A percentile compares a stretch with the other conserved stretches of the same genome.
phyloP scores from a whole-genome alignment of 1,140 invertebrate genomes.

The Ostrea edulis region DNA sequence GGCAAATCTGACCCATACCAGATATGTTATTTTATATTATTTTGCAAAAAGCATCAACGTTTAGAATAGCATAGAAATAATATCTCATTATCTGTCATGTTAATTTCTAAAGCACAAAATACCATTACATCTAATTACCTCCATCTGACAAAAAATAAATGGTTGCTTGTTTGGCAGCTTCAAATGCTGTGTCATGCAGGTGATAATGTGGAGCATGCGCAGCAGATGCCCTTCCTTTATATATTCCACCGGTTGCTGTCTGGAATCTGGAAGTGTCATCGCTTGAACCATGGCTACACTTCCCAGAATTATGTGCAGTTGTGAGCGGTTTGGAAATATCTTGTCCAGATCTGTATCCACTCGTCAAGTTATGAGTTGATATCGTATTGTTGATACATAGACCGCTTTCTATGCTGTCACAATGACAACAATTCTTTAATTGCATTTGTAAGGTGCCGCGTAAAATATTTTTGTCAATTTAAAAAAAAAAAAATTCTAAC shows the following conservation, averaged over 20 bases:
- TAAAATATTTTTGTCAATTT: no score
- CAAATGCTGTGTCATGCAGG: neutral
- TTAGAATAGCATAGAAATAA: no score
- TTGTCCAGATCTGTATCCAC: slow-evolving; percentile 22
- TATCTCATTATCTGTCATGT: no score
- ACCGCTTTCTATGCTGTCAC: neutral
- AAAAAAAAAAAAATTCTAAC: no score
- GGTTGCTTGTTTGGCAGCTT: neutral
- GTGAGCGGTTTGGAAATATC: neutral
- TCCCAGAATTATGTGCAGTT: neutral
- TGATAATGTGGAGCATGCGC: slow-evolving; percentile 22
- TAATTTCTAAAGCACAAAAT: no score
- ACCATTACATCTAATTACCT: neutral
- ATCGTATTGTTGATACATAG: slow-evolving; percentile 18
- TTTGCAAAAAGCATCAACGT: no score
- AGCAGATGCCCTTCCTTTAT: neutral
- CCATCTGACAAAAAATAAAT: neutral
- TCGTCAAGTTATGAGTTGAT: neutral
- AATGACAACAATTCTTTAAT: no score
- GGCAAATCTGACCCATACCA: no score
- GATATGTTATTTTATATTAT: no score
- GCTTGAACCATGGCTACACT: slow-evolving; percentile 23
- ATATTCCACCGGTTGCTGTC: slow-evolving; percentile 22
- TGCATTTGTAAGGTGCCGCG: no score
- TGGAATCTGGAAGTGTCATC: neutral